Conservation (phyloP, 2,797 vertebrate species). For the Kryptolebias ocellatus region DNA sequence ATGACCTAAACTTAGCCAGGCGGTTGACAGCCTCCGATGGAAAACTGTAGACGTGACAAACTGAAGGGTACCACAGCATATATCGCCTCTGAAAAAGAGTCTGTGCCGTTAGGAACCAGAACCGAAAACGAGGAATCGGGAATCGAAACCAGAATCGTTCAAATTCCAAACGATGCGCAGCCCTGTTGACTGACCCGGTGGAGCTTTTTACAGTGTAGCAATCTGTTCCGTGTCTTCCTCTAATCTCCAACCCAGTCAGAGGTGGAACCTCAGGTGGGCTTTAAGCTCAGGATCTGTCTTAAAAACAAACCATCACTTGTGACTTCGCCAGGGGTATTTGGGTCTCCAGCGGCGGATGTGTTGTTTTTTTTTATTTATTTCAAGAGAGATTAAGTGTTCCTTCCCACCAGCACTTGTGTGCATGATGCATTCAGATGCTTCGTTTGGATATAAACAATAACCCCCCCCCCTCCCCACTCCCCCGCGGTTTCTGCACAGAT, state of each 20-base stretch:
- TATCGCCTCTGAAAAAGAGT: too few relatives aligned
- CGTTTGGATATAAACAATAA: slow-evolving; percentile 56
- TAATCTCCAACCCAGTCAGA: slow-evolving; percentile 35
- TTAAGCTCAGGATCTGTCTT: slow-evolving; percentile 9
- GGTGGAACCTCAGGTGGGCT: not conserved
- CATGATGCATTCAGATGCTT: slow-evolving; percentile 26
- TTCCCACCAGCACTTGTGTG: slow-evolving; percentile 8
- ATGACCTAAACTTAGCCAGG: too few relatives aligned
- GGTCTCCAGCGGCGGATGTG: slow-evolving; percentile 15
- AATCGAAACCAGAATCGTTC: too few relatives aligned
- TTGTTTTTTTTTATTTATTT: slow-evolving; percentile 44
- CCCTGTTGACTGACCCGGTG: too few relatives aligned
- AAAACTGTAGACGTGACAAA: too few relatives aligned
- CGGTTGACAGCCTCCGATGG: too few relatives aligned
- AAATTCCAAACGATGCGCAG: too few relatives aligned
- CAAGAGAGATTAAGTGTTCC: slow-evolving; percentile 54
- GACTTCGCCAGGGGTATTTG: slow-evolving; percentile 12
- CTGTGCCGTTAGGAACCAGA: too few relatives aligned
- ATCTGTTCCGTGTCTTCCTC: not conserved
- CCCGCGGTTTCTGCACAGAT: slow-evolving; percentile 45
- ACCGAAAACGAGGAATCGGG: too few relatives aligned
- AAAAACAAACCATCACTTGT: slow-evolving; percentile 10
- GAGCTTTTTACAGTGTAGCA: not conserved
- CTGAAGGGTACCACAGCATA: too few relatives aligned
- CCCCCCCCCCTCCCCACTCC: slow-evolving; percentile 15